Evolutionary conservation across 2,113 vertebrate species (phyloP), one percentile per base, ranked within the genome.

Genomic region (Etheostoma spectabile): DNA sequence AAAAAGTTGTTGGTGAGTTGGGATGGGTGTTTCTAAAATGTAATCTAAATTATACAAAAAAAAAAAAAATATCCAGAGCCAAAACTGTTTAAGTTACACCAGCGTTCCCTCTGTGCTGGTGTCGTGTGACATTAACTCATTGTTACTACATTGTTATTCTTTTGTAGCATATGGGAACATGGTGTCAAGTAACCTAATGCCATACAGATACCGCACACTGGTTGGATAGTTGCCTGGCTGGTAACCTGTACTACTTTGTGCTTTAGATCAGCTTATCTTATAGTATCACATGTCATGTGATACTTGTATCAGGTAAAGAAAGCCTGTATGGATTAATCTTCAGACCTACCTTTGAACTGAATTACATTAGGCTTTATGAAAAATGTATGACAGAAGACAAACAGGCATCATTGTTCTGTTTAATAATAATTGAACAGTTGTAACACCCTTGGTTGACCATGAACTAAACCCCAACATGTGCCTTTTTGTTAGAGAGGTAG

Each of bases 191-290:
- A 57, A 74, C 68, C 38, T n/a, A 30, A 76, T 10, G 56, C 49
- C 15, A 11, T 33, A 15, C 48, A 60, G 59, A 38, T 59, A 33
- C 11, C 33, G 55, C 27, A 59, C 63, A 57, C 62, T 30, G 8
- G 33, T 45, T 75, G 52, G 33, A 5, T 33, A 30, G 14, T 46
- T 79, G 15, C 27, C 51, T 56, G 33, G 33, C 56, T 24, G 10
- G 16, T 42, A 14, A 38, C 52, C 12, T 65, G 69, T 38, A 15
- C 11, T 46, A 42, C 67, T 56, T 19, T 55, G 52, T 57, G 69
- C 51, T 77, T 68, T 24, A 48, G 53, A 74, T 16, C 65, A 19
- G 22, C 49, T 74, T 74, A 57, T 74, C 63, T 69, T 35, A 45
- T 49, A 38, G 13, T 63, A 35, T 60, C 57, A 57, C 55, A 49